These are phyloP conservation scores for Onychomys torridus DNA, from an alignment of 2,797 vertebrate species.

Conservation along the genomic window DNA sequence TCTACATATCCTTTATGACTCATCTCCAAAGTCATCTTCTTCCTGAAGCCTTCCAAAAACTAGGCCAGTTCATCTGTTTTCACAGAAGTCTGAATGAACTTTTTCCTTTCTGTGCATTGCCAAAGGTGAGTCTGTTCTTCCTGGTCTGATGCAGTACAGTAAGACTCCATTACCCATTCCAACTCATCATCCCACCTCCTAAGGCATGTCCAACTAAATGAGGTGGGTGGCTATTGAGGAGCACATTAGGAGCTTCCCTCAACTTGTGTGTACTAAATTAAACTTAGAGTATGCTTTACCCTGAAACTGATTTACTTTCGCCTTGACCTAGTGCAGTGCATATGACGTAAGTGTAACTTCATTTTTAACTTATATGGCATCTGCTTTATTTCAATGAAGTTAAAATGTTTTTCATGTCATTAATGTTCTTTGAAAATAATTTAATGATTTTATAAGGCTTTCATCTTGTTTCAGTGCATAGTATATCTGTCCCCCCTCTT, in stretches of 20 bases:
- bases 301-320: conserved; percentile 48
- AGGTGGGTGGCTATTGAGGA: conserved; percentile 5
- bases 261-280: neutral
- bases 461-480: neutral
- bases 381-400: conserved; percentile 40
- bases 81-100: neutral
- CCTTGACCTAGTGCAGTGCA: neutral
- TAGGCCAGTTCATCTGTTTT: conserved; percentile 32
- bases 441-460: conserved; percentile 32
- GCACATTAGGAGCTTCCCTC: neutral
- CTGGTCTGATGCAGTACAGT: neutral
- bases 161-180: neutral
- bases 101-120: neutral
- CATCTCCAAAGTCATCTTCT: conserved; percentile 43
- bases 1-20: conserved; percentile 31
- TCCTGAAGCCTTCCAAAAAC: conserved; percentile 30
- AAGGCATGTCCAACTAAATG: conserved; percentile 23
- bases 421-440: conserved; percentile 46
- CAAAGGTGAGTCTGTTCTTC: neutral
- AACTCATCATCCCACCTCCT: neutral
- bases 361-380: conserved; percentile 39
- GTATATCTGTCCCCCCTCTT: neutral
- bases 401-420: neutral
- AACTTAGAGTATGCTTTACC: conserved; percentile 28
- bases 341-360: neutral